Evolutionary conservation across 1,140 invertebrate species (phyloP).

Genomic region (Caenorhabditis brenneri): DNA sequence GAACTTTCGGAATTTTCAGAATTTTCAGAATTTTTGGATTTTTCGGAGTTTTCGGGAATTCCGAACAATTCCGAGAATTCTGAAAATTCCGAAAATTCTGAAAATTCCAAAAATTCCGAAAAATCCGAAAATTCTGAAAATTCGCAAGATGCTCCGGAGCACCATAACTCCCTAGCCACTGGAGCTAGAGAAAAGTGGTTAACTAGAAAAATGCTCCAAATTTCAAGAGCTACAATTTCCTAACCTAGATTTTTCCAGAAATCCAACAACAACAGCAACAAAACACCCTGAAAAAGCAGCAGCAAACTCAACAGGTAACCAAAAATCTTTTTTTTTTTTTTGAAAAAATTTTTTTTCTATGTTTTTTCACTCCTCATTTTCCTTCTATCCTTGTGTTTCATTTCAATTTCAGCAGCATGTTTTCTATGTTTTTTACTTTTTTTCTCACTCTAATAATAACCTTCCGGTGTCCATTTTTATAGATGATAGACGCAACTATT

Average conservation of each 20-base stretch:
- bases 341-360: neutral
- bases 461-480: constrained; percentile 15
- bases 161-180: too few species aligned
- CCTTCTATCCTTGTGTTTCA: constrained; percentile 24
- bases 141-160: too few species aligned
- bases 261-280: neutral
- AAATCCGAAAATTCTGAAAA: neutral
- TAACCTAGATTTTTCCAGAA: neutral
- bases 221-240: neutral
- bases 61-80: too few species aligned
- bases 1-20: too few species aligned
- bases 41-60: too few species aligned
- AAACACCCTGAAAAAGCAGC: neutral
- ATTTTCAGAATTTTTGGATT: too few species aligned
- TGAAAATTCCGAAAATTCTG: too few species aligned
- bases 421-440: neutral
- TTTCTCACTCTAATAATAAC: neutral
- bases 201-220: too few species aligned
- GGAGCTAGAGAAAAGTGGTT: too few species aligned
- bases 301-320: constrained; percentile 18
- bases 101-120: too few species aligned
- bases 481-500: neutral
- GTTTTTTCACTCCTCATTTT: neutral
- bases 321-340: neutral
- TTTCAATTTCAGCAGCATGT: neutral